Evolutionary conservation across 2,113 vertebrate genomes (phyloP).

Genomic region (Rhinolophus sinicus): DNA sequence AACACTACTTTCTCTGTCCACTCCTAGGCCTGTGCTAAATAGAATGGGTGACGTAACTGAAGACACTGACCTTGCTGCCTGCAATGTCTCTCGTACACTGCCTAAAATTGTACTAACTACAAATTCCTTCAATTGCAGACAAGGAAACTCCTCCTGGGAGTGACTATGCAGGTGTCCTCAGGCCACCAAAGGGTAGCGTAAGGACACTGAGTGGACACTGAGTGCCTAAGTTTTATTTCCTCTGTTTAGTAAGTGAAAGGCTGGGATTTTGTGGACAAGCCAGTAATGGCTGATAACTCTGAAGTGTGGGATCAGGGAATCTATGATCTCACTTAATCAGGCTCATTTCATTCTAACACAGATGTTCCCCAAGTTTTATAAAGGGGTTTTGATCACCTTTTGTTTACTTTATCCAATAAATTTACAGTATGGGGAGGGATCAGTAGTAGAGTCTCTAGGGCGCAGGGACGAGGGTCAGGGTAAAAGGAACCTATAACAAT

Average conservation of each 20-base stretch:
- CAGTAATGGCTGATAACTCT: background rate
- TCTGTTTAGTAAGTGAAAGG: background rate
- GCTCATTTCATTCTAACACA: background rate
- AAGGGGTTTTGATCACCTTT: background rate
- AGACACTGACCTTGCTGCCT: background rate
- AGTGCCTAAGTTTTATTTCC: background rate
- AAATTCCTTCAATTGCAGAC: background rate
- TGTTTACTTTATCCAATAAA: background rate
- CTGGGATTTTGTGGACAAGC: background rate
- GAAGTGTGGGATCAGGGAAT: background rate
- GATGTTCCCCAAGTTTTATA: constrained; percentile 7
- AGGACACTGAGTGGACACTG: background rate
- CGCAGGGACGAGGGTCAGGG: background rate
- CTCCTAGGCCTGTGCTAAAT: background rate
- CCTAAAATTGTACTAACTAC: background rate
- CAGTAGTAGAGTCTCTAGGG: background rate
- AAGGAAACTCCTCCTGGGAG: background rate
- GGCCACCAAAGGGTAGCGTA: background rate
- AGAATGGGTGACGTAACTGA: background rate
- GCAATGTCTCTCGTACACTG: background rate
- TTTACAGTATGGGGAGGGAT: background rate
- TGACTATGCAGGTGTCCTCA: background rate
- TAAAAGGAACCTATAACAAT: background rate
- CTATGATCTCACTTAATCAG: background rate
- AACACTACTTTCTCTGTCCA: background rate